These are phyloP conservation scores for Falcunculus frontatus DNA, from an alignment of 2,113 vertebrate genomes.

Conservation along the genomic window DNA sequence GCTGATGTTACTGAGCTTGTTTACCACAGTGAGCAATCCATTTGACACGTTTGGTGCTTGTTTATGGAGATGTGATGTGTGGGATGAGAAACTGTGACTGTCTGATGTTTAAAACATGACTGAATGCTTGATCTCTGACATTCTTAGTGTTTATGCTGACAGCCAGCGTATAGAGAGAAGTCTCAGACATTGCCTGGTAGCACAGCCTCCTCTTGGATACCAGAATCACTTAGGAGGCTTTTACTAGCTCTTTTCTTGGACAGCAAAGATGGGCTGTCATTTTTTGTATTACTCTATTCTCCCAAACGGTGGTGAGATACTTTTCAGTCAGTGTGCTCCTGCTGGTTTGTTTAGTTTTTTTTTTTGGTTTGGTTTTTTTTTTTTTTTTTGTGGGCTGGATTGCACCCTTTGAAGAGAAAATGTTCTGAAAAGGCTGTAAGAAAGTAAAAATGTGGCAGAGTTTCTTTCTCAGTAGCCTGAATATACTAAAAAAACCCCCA, in stretches of 20 bases:
- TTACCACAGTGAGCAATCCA: background rate
- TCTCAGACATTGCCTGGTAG: background rate
- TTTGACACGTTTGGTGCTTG: background rate
- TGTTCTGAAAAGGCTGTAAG: background rate
- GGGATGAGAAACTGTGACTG: background rate
- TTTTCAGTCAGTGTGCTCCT: background rate
- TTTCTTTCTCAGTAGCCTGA: background rate
- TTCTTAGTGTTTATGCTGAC: background rate
- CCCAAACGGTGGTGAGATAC: background rate
- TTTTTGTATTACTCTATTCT: background rate
- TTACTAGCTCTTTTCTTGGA: background rate
- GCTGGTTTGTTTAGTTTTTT: background rate
- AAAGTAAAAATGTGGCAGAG: background rate
- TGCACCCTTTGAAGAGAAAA: background rate
- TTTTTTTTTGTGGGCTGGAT: background rate
- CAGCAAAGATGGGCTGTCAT: background rate
- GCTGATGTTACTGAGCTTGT: background rate
- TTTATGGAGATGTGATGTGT: background rate
- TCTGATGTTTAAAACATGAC: constrained; percentile 23
- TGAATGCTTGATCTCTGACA: background rate
- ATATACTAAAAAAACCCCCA: background rate
- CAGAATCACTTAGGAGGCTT: background rate
- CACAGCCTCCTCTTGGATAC: background rate
- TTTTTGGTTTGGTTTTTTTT: background rate
- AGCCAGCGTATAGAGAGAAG: background rate